These are phyloP conservation scores for Indicator maculatus DNA, from an alignment of 2,113 vertebrate genomes.

Conservation along the genomic window DNA sequence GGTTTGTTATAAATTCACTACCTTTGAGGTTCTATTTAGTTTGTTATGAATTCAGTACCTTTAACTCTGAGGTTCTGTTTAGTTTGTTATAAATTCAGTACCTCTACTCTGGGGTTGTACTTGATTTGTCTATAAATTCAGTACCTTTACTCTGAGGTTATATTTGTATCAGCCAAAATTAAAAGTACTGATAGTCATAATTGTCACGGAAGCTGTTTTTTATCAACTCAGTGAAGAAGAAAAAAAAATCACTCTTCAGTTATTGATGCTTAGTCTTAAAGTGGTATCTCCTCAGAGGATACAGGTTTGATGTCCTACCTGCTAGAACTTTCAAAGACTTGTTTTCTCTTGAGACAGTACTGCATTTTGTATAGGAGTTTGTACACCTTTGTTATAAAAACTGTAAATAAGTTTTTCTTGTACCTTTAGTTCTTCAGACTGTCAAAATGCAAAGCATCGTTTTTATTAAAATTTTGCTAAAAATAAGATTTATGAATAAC, in stretches of 20 bases:
- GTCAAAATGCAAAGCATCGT: slow-evolving; percentile 18
- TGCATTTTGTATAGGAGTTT: slow-evolving; percentile 42
- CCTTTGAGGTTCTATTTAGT: no score
- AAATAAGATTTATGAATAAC: slow-evolving; percentile 25
- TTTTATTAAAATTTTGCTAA: slow-evolving; percentile 51
- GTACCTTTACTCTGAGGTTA: neutral
- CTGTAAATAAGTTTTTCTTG: slow-evolving; percentile 37
- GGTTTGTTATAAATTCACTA: no score
- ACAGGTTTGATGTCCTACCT: neutral
- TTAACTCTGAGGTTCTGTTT: no score
- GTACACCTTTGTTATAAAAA: slow-evolving; percentile 20
- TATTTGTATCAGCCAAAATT: slow-evolving; percentile 33
- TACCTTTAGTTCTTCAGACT: slow-evolving; percentile 39
- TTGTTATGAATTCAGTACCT: no score
- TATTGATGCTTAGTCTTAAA: neutral
- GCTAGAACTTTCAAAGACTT: neutral
- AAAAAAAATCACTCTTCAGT: neutral
- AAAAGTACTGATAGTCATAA: neutral
- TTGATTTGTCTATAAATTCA: slow-evolving; percentile 3
- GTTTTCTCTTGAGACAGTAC: neutral
- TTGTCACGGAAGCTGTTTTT: neutral
- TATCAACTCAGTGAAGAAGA: neutral
- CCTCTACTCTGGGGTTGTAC: no score
- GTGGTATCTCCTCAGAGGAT: neutral
- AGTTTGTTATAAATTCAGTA: no score